Conservation (phyloP, 1,140 invertebrate genomes). For the Pseudoatta argentina region DNA sequence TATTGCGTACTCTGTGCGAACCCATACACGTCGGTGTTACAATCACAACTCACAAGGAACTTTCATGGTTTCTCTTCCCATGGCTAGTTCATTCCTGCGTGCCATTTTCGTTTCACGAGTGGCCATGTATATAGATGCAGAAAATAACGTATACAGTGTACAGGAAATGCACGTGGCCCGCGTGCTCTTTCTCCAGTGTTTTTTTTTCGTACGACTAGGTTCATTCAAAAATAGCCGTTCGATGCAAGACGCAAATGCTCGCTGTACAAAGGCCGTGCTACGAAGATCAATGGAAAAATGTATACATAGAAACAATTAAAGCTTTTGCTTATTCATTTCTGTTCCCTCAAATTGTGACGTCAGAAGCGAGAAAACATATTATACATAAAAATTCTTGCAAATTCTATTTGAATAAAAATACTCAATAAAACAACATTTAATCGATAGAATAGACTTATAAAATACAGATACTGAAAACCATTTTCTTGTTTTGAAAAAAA, state of each 20-base stretch:
- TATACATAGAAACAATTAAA: too few species aligned
- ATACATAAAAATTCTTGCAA: too few species aligned
- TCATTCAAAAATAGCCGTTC: slow-evolving; percentile 46
- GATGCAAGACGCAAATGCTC: slow-evolving; percentile 34
- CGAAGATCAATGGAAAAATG: background rate
- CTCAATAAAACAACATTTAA: too few species aligned
- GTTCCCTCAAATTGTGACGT: too few species aligned
- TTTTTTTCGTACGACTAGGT: slow-evolving; percentile 6
- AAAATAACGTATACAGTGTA: slow-evolving; percentile 39
- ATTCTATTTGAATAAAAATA: too few species aligned
- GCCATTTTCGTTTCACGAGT: slow-evolving; percentile 44
- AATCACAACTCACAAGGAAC: slow-evolving; percentile 52
- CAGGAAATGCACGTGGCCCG: slow-evolving; percentile 67
- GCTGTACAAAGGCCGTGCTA: background rate
- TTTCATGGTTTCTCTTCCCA: slow-evolving; percentile 81
- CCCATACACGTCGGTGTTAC: background rate
- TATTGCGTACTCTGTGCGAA: background rate
- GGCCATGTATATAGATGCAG: slow-evolving; percentile 6
- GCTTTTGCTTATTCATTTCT: too few species aligned
- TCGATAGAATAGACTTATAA: too few species aligned
- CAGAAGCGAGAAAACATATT: too few species aligned
- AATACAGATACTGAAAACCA: too few species aligned
- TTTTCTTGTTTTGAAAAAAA: too few species aligned
- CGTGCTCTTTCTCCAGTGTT: slow-evolving; percentile 44
- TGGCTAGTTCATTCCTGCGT: slow-evolving; percentile 55